Conservation (phyloP, 2,797 vertebrate genomes). For the Sciurus carolinensis region DNA sequence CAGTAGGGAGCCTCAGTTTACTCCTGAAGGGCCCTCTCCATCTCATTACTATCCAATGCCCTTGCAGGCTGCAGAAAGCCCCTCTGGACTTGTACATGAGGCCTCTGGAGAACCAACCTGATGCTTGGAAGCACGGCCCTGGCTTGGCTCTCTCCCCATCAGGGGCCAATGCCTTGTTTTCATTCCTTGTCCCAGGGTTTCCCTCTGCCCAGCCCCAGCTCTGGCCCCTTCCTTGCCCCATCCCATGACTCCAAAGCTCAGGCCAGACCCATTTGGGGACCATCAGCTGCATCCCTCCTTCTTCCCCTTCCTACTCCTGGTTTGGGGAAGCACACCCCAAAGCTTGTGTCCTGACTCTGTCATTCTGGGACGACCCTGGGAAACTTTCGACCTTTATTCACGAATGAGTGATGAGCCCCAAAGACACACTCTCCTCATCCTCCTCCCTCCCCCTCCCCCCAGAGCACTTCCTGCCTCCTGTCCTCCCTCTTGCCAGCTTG, state of each 20-base stretch:
- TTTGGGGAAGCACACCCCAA: not conserved
- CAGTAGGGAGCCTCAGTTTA: not conserved
- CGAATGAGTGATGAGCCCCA: not conserved
- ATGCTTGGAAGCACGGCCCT: not conserved
- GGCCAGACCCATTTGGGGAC: not conserved
- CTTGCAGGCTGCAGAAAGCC: not conserved
- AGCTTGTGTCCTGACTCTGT: not conserved
- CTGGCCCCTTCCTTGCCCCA: not conserved
- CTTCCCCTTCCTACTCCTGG: not conserved
- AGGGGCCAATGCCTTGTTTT: not conserved
- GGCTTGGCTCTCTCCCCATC: not conserved
- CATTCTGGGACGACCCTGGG: not conserved
- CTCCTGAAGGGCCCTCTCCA: not conserved
- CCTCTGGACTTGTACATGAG: not conserved
- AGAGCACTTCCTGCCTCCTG: not conserved
- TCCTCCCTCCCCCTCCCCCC: not conserved
- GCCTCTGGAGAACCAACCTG: not conserved
- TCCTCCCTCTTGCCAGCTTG: not conserved
- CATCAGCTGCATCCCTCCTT: not conserved
- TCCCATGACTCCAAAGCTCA: not conserved
- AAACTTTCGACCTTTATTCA: not conserved
- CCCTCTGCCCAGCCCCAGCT: not conserved
- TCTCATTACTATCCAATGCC: not conserved
- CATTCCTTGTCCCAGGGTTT: not conserved
- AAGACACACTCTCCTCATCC: not conserved